These are phyloP conservation scores for Matsumyia berberina DNA, from an alignment of 2,888 invertebrate genomes.

Conservation along the genomic window DNA sequence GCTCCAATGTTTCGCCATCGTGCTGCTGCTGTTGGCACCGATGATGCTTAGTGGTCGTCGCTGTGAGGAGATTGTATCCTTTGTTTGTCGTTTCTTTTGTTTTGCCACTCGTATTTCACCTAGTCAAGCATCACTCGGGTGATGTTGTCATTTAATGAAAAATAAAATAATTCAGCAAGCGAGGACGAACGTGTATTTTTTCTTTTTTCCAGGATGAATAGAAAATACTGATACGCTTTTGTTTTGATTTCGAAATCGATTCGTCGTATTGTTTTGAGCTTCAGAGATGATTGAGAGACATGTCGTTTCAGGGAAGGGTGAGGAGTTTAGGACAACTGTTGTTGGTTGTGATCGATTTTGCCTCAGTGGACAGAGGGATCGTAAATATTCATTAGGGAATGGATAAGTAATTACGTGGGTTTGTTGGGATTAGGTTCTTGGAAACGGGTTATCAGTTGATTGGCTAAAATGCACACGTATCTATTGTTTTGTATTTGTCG, in stretches of 20 bases:
- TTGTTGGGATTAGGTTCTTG: constrained; percentile 6
- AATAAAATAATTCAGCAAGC: constrained; percentile 15
- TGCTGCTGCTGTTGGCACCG: neutral
- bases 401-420: constrained; percentile 12
- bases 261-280: constrained; percentile 33
- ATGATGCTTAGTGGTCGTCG: neutral
- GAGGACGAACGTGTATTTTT: constrained; percentile 22
- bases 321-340: neutral
- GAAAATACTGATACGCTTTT: constrained; percentile 41
- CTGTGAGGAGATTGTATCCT: constrained; percentile 17
- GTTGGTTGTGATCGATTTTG: constrained; percentile 29
- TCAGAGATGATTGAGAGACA: constrained; percentile 26
- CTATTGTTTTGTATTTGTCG: too few relatives aligned
- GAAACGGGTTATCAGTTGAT: neutral
- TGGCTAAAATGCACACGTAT: too few relatives aligned
- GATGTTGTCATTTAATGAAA: constrained; percentile 41
- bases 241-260: constrained; percentile 63
- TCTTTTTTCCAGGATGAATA: constrained; percentile 35
- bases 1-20: constrained; percentile 19
- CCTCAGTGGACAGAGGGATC: constrained; percentile 4
- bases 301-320: neutral
- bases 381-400: constrained; percentile 27
- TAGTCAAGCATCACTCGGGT: constrained; percentile 39
- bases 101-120: constrained; percentile 46
- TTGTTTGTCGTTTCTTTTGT: constrained; percentile 46